Base-by-base conservation (phyloP, 2,113 vertebrate genomes). In the Colaptes auratus region DNA sequence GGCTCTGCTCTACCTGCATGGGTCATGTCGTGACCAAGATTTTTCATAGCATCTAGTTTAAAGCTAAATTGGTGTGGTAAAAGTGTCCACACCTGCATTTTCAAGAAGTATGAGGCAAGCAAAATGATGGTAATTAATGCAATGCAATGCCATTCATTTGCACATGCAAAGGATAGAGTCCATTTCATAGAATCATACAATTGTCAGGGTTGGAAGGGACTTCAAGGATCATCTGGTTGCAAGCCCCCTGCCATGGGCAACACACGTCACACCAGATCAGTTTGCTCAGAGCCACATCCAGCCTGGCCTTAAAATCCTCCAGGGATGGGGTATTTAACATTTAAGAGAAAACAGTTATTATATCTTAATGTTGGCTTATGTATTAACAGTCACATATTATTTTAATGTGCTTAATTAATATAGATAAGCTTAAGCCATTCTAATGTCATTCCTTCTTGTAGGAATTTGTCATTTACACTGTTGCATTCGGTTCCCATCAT, bases 391-490 rank as follows among this genome's bases (percentile, higher is more conserved):
- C 89, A 76, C 71, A 80, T 85, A 75, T 66, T 89, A 88, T 89
- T 90, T 82, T 86, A 82, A 50, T 56, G n/a, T 42, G 82, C 36
- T 94, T 90, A 87, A 91, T 95, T 91, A 82, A 80, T 69, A 82
- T 12, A 92, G 82, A 80, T 95, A 86, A 91, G 30, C 64, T 80
- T 73, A 80, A 86, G 23, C 42, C 65, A 46, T 88, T 90, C 35
- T 63, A 77, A 66, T 56, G 92, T 86, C 56, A 36, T 76, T 63
- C 59, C 25, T 84, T 88, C 85, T 70, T 48, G 50, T 59, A 82
- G 71, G 82, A 85, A 79, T 70, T 87, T 82, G 75, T 46, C 67
- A 79, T 87, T 92, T 79, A 24, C 46, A 28, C 46, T 77, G 50
- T n/a, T 60, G 31, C 4, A 0, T 76, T 75, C 42, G 46, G 46